Evolutionary conservation across 2,113 vertebrate genomes (phyloP), one percentile per base, ranked within the genome.

Genomic region (Podocnemis expansa): DNA sequence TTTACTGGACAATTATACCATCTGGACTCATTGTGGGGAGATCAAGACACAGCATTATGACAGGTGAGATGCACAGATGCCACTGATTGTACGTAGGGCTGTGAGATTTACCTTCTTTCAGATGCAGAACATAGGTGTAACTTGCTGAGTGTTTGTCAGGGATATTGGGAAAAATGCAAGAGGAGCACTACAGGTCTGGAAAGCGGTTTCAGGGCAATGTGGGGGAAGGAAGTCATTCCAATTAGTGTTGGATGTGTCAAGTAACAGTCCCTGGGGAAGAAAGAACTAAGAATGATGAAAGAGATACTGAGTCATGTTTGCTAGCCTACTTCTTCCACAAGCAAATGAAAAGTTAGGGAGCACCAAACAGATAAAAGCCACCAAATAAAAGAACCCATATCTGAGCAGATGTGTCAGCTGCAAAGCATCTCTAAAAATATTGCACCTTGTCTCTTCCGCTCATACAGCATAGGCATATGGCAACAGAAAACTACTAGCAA

Each of bases 151-250:
- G n/a, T 14, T 2, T 1, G 16, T 2, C 24, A 22, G 17, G 54
- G 76, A 2, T 4, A n/a, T 54, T 12, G 41, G n/a, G 5, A 5
- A n/a, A 76, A 89, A 54, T 17, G 3, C 2, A 4, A 2, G 5
- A 41, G 49, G 6, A 58, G 17, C 6, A 82, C 49, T 38, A 8
- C 56, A 16, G 38, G 45, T 78, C 29, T 0, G 60, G 17, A 43
- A 12, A 0, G 0, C 3, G 75, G 45, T 38, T 75, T 25, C 19
- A n/a, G 10, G 45, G 4, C 11, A 16, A 5, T 43, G 76, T 1
- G 0, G 58, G 21, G 16, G 5, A 6, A 49, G 0, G 41, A 45
- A 76, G 41, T 45, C 34, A 70, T 70, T 70, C 19, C n/a, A 38
- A 70, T 38, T 19, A 70, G n/a, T 9, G 8, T n/a, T n/a, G 22